phyloP scores from a whole-genome alignment of 2,888 invertebrate species.

The Erebia aethiops region DNA sequence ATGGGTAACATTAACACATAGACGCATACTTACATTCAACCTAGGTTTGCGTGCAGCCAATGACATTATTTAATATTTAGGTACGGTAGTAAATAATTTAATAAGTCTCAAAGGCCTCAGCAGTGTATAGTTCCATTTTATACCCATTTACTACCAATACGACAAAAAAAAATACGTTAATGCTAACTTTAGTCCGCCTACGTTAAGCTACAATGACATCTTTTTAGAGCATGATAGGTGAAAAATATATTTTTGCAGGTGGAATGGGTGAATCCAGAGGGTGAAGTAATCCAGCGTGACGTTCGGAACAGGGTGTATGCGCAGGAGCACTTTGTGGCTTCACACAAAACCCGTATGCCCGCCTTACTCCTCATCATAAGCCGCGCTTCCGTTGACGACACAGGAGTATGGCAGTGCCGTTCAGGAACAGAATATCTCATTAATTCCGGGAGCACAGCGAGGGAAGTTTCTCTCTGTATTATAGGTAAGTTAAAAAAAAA shows the following conservation, averaged over 20 bases:
- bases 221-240: too few species aligned
- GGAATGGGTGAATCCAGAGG: slow-evolving; percentile 64
- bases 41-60: too few species aligned
- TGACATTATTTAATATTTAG: too few species aligned
- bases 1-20: too few species aligned
- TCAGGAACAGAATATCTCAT: slow-evolving; percentile 32
- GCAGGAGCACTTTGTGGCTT: slow-evolving; percentile 56
- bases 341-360: slow-evolving; percentile 48
- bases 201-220: too few species aligned
- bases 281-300: slow-evolving; percentile 51
- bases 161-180: too few species aligned
- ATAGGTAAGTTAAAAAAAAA: slow-evolving; percentile 52
- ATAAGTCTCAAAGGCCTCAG: too few species aligned
- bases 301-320: slow-evolving; percentile 55
- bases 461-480: slow-evolving; percentile 59
- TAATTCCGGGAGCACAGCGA: slow-evolving; percentile 44
- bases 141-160: too few species aligned
- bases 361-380: slow-evolving; percentile 55
- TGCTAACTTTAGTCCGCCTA: too few species aligned
- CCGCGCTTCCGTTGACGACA: slow-evolving; percentile 54
- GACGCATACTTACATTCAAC: too few species aligned
- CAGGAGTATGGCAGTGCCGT: slow-evolving; percentile 62
- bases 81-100: too few species aligned
- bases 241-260: slow-evolving; percentile 50
- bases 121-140: too few species aligned